Evolutionary conservation across 2,888 invertebrate genomes (phyloP), one percentile per base, ranked within the genome.

Genomic region (Diarsia mendica): DNA sequence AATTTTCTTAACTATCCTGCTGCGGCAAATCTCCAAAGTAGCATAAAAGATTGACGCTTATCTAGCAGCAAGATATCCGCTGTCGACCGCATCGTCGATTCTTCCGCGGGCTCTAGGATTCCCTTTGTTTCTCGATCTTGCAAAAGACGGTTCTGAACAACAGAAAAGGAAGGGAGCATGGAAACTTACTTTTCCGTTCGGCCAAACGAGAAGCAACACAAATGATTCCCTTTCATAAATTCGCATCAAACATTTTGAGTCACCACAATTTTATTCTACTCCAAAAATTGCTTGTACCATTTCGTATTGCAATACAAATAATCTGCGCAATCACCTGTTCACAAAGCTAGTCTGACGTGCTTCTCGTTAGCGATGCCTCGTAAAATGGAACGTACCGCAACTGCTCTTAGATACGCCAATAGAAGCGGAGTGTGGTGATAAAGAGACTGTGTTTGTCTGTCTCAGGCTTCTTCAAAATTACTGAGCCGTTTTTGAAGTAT

Each of bases 381-480:
- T 79, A 79, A 87, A 89, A 79, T 84, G 79, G 84, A 79, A 83
- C 85, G 83, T 61, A 79, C 82, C 79, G 83, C 79, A 84, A 85
- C 73, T 67, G 67, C 76, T 80, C 70, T 77, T 69, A 83, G 82
- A 70, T 77, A 76, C 77, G 82, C 72, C 81, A 81, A 75, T 73
- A 77, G 53, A 76, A 74, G 66, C 44, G 46, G 76, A 74, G 68
- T 75, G 60, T 65, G 68, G 74, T 74, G 67, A 72, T 81, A 75
- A 73, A 53, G 76, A 64, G 60, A 64, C 49, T 63, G 55, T 46
- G 51, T 76, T 80, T 70, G 74, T 72, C 55, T 72, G 73, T 63
- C 51, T 76, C 63, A 9, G 64, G 10, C n/a, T 53, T 71, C 75
- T 75, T 75, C 20, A 65, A 44, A 80, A 68, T 55, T n/a, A 65